Base-by-base conservation (phyloP, 2,113 vertebrate genomes). In the Orycteropus afer region DNA sequence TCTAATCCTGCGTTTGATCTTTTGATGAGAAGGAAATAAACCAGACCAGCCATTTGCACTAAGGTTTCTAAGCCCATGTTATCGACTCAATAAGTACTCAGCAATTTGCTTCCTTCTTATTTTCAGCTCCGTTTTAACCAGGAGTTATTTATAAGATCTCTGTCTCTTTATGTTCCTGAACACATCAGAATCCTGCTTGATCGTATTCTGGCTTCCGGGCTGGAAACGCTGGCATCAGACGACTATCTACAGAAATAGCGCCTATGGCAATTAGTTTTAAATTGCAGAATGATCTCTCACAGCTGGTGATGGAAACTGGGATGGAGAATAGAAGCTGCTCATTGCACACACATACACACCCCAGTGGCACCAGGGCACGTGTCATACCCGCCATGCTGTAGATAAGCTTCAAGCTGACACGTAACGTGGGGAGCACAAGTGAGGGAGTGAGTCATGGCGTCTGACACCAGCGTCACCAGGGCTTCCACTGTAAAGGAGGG, bases 141-240 rank as follows among this genome's bases (percentile, higher is more conserved):
- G 92, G 89, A 96, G 97, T 94, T 97, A 97, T 96, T 93, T 96
- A 95, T 96, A 93, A 97, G 94, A 94, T 42, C 40, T 18, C 5
- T 86, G 95, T 96, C 65, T 94, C 90, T 95, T 63, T 53, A 22
- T 71, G 92, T 93, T 92, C 51, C 83, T 32, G 57, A 83, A 69
- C 59, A 29, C 92, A 63, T 92, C 77, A 78, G 85, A 86, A 76
- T 83, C 90, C 82, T 76, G 90, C 89, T 92, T 11, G 42, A 42
- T 57, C 5, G 3, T 47, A 77, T 88, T 97, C 82, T 94, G 85
- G 42, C 89, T 92, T n/a, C 65, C 5, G 1, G 47, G 40, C 57
- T 86, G 77, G 51, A 63, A 89, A 61, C 0, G 3, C 69, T 51
- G 87, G 83, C 45, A 65, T 15, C 61, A 63, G 61, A 63, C 23